These are phyloP conservation scores for Saimiri boliviensis DNA, from an alignment of 2,113 vertebrate genomes.

Conservation along the genomic window DNA sequence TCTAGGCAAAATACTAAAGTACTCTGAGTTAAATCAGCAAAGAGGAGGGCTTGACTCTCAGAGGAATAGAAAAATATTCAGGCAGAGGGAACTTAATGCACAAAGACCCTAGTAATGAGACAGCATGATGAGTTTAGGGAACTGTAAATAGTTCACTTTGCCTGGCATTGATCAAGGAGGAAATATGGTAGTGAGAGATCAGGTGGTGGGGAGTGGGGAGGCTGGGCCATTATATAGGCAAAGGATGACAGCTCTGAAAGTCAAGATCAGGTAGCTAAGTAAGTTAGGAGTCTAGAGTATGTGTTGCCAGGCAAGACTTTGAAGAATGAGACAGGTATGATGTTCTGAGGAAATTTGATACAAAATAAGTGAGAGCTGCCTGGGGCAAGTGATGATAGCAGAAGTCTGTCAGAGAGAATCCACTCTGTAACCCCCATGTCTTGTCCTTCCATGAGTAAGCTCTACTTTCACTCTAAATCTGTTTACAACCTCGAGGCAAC, in stretches of 20 bases:
- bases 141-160: background rate
- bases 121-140: background rate
- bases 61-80: background rate
- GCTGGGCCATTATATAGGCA: background rate
- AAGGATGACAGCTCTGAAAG: background rate
- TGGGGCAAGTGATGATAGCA: background rate
- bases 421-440: background rate
- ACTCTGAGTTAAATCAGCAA: background rate
- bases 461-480: background rate
- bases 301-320: background rate
- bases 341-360: background rate
- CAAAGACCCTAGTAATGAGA: background rate
- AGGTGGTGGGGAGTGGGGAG: background rate
- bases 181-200: background rate
- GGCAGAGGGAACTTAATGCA: background rate
- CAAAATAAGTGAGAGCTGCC: background rate
- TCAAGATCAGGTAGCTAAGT: background rate
- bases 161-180: background rate
- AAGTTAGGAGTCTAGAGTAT: background rate
- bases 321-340: background rate
- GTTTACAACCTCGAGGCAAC: background rate
- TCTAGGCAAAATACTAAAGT: background rate
- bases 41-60: accelerated
- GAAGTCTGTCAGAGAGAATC: background rate
- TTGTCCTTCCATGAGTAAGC: background rate